Base-by-base conservation (phyloP, 2,797 vertebrate species). In the Harpagifer antarcticus region DNA sequence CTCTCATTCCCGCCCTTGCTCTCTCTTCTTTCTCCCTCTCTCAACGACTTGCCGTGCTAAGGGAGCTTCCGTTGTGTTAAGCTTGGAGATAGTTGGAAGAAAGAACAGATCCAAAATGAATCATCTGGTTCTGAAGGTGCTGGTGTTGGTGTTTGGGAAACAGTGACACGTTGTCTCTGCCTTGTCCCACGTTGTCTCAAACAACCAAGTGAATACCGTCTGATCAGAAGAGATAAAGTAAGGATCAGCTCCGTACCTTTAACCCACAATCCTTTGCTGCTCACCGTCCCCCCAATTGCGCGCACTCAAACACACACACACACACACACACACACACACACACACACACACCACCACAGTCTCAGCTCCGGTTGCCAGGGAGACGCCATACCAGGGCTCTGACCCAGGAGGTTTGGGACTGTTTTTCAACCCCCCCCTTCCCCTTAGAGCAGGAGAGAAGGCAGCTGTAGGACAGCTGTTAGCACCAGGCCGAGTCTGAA, bases 381-480 rank as follows among this genome's bases (percentile, higher is more conserved):
- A 96, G 96, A 97, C 94, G 93, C 96, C 96, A 97, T 97, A 97
- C 96, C 96, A 97, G 94, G 95, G 95, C 93, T 95, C 95, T 96
- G 96, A 97, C 96, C 97, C 96, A 94, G 84, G 96, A 96, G 96
- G 96, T 95, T 95, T 96, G 94, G 95, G 93, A 84, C 86, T 92
- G 90, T 92, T 91, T 92, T 92, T 74, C 93, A 93, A 91, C 86
- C 93, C 92, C 91, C 88, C 93, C 40, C 92, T 20, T 87, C 45
- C 59, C 65, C 62, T 52, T 49, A 73, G 79, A 93, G 96, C 95
- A 92, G 95, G 94, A 91, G 95, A 84, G 85, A 92, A 94, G 95
- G 96, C 97, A 97, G 97, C 97, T 98, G 97, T 95, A 95, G 94
- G 94, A 96, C 97, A 98, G 97, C 97, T 97, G 96, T 97, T 96